Evolutionary conservation across 2,888 invertebrate genomes (phyloP), one percentile per base, ranked within the genome.

Genomic region (Ligdia adustata): DNA sequence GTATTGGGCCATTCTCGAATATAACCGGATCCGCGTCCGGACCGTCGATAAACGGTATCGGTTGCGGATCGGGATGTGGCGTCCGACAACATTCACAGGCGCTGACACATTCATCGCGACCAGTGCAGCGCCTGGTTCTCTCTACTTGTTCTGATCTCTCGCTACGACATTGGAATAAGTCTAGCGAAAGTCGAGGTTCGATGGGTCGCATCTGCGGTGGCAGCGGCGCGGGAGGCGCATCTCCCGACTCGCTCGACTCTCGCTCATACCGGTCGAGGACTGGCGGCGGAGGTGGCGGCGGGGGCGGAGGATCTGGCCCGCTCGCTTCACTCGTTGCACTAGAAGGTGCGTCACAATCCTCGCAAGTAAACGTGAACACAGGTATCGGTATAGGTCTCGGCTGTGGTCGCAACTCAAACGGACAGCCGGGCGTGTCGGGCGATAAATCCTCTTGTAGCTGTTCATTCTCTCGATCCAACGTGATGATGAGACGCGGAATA

Each of bases 71-170:
- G 0, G 89, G 89, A 46, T 87, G 88, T 24, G 87, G 89, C 16
- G 82, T 80, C 42, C 89, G 87, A 50, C 89, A 90, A 52, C 89
- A 90, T 20, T 87, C 88, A 57, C 89, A 90, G 3, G 87, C 87
- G 53, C 85, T 86, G 12, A 80, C 86, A 57, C 89, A 90, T 40
- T 89, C 88, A 47, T 81, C 79, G 6, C 80, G 64, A 2, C 72
- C 83, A 1, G 87, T 88, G 65, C 85, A 82, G 16, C 88, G 72
- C 1, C 79, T 72, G 33, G 79, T 62, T 47, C 76, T 78, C 15
- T 63, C 60, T 2, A 74, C 77, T 5, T 6, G 6, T 0, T 22
- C 22, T 1, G 7, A 4, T 3, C 27, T 15, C 0, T 55, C 64
- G 0, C 77, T 35, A 9, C 33, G 42, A 7, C 7, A 18, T 22